Percentiles rank a stretch among this genome's conserved stretches.
These are phyloP conservation scores for Falco berigora DNA, from an alignment of 2,797 vertebrate species.

Conservation along the genomic window DNA sequence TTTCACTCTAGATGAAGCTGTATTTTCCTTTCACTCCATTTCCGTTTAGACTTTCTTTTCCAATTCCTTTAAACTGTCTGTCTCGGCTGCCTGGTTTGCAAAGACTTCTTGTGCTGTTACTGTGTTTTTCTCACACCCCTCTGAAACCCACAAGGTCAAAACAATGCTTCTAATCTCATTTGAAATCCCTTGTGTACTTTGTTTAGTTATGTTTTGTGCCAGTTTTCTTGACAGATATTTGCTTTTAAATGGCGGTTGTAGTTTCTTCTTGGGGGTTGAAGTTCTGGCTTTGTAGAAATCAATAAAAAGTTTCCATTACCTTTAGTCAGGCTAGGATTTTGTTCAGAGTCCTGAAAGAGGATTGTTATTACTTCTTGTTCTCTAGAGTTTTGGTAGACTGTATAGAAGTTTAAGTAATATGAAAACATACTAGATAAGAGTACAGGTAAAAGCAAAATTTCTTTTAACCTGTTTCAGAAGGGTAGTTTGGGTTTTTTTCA, in stretches of 20 bases:
- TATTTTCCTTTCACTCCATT: conserved; percentile 16
- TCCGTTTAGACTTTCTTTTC: conserved; percentile 27
- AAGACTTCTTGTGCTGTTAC: neutral
- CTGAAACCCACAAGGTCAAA: conserved; percentile 34
- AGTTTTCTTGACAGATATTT: conserved; percentile 18
- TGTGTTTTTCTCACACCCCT: conserved; percentile 41
- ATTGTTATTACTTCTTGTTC: neutral
- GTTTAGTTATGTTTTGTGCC: conserved; percentile 12
- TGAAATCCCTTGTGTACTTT: conserved; percentile 25
- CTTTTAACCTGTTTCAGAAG: neutral
- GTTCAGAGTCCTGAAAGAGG: neutral
- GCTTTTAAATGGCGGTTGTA: neutral
- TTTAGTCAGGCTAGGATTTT: neutral
- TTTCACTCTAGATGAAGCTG: neutral
- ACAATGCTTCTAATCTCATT: conserved; percentile 39
- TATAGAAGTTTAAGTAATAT: neutral
- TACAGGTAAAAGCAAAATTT: neutral
- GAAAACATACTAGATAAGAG: neutral
- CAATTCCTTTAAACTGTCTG: neutral
- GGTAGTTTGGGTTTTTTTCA: neutral
- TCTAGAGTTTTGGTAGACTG: neutral
- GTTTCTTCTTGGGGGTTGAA: conserved; percentile 1
- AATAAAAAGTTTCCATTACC: neutral
- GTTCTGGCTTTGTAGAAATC: neutral
- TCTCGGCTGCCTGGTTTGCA: neutral